Conservation (phyloP, 30 jellyfish, hydroid and myxozoan genomes). For the Turritopsis dohrnii region DNA sequence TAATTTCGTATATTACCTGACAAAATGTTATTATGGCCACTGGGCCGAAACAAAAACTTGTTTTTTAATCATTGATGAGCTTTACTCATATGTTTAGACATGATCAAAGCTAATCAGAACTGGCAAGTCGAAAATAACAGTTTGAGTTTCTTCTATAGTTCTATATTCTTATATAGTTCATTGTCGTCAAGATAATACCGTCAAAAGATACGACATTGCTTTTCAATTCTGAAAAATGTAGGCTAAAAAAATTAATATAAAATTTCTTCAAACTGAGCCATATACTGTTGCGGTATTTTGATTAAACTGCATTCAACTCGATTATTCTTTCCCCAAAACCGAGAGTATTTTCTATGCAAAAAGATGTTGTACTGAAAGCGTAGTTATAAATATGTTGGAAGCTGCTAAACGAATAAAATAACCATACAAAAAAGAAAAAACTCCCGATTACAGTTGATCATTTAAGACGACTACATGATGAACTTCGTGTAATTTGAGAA, state of each 20-base stretch:
- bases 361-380: not conserved
- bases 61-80: not conserved
- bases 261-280: not conserved
- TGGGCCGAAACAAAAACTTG: not conserved
- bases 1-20: not conserved
- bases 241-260: not conserved
- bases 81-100: not conserved
- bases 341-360: not conserved
- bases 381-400: not conserved
- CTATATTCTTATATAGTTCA: not conserved
- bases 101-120: not conserved
- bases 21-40: not conserved
- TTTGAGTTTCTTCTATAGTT: not conserved
- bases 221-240: not conserved
- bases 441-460: not conserved
- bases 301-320: not conserved
- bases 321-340: not conserved
- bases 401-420: not conserved
- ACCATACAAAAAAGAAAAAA: not conserved
- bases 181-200: not conserved
- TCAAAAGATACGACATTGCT: not conserved
- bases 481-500: not conserved
- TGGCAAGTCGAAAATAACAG: not conserved
- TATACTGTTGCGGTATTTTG: not conserved
- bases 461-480: not conserved